Evolutionary conservation across 2,797 vertebrate genomes (phyloP).

Genomic region (Melanotaenia parkinsoni): DNA sequence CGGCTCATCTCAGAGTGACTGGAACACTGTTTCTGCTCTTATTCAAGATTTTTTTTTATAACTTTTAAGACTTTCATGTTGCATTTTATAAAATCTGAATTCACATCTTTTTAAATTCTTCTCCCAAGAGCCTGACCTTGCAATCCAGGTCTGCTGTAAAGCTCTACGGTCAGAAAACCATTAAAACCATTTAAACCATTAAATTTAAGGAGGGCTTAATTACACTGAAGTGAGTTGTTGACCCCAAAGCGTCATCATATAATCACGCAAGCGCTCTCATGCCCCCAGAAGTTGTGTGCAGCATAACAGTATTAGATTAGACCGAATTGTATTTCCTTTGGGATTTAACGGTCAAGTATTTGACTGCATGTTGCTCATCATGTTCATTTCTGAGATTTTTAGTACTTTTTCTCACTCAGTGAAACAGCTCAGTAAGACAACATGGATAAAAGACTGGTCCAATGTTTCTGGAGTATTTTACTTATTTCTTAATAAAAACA

Average conservation of each 20-base stretch:
- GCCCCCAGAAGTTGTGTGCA: not conserved
- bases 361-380: not conserved
- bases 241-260: constrained; percentile 14
- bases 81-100: too few species aligned
- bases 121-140: not conserved
- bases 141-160: constrained; percentile 1
- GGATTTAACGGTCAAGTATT: not conserved
- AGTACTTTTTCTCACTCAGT: not conserved
- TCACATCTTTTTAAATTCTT: fast-evolving
- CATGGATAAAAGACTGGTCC: too few species aligned
- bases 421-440: not conserved
- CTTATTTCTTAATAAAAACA: too few species aligned
- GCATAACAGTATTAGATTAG: not conserved
- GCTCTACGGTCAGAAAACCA: not conserved
- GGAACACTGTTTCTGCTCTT: too few species aligned
- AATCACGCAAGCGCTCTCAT: not conserved
- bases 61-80: too few species aligned
- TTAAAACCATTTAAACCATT: not conserved
- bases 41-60: too few species aligned
- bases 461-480: too few species aligned
- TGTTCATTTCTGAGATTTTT: not conserved
- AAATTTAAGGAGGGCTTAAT: constrained; percentile 12
- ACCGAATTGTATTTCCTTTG: not conserved
- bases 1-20: too few species aligned
- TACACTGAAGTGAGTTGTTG: constrained; percentile 28